Base-by-base conservation (phyloP, 2,113 vertebrate genomes). In the Seriola dumerili region DNA sequence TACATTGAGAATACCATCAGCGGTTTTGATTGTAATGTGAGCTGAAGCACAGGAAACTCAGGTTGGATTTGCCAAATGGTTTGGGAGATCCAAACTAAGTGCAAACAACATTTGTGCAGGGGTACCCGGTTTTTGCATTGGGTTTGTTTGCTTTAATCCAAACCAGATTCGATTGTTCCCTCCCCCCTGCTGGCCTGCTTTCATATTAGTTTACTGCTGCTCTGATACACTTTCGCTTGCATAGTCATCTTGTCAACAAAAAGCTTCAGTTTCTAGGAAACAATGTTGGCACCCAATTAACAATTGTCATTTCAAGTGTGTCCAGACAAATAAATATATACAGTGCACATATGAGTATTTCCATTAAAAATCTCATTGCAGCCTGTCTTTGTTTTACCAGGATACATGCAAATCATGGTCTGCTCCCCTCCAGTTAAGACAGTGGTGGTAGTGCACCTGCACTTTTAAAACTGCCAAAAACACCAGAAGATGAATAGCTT, bases 21-120 rank as follows among this genome's bases (percentile, higher is more conserved):
- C 38, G 12, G 34, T 72, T 81, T 4, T 14, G 34, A 52, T 23
- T 3, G 1, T 54, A 48, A 80, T 69, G 62, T 38, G 57, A 66
- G 61, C 25, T 57, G 42, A 62, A 63, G 40, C 34, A 9, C 3
- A 25, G 48, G 6, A 77, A 17, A 74, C 63, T 34, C 25, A 76
- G 23, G 19, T 57, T 16, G 17, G 19, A 52, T 78, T 38, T 52
- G 36, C 42, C 46, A 75, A 59, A 71, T 54, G 32, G 10, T 67
- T 36, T 40, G 4, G 4, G 23, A 38, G 6, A 59, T 59, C 32
- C 3, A 12, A 62, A 70, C n/a, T 50, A 21, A 71, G 19, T 3
- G 8, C 29, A 76, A 58, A 69, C 46, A 69, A 54, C 17, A 36
- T 54, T 69, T 69, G 25, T 79, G 50, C 44, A 68, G 29, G 50